Evolutionary conservation across 1,140 invertebrate genomes (phyloP).

Genomic region (Drosophila miranda): DNA sequence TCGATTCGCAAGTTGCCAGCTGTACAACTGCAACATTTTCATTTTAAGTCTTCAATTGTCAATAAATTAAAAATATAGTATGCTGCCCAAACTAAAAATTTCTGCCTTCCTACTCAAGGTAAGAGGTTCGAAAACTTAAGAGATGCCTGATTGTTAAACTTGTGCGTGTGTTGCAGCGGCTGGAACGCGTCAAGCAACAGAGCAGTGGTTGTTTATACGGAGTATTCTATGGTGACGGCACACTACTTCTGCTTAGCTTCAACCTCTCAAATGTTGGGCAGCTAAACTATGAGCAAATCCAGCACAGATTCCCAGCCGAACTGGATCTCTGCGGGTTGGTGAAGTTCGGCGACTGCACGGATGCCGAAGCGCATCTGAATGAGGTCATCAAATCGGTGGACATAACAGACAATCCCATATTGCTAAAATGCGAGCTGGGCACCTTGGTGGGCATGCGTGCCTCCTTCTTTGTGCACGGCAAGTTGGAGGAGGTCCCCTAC

Average conservation of each 20-base stretch:
- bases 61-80: conserved; percentile 31
- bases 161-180: conserved; percentile 83
- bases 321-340: conserved; percentile 89
- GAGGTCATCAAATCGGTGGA: conserved; percentile 88
- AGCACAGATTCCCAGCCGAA: conserved; percentile 88
- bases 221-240: conserved; percentile 87
- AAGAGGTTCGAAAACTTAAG: conserved; percentile 37
- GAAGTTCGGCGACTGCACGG: conserved; percentile 84
- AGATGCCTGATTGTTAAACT: background rate
- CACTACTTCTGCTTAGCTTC: conserved; percentile 86
- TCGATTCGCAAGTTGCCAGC: conserved; percentile 50
- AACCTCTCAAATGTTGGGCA: conserved; percentile 84
- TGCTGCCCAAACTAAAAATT: conserved; percentile 83
- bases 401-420: conserved; percentile 89
- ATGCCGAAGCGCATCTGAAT: conserved; percentile 84
- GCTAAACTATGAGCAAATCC: conserved; percentile 84
- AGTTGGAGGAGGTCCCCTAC: conserved; percentile 86
- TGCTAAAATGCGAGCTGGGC: conserved; percentile 85
- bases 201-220: conserved; percentile 88
- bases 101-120: conserved; percentile 82
- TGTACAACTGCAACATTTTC: conserved; percentile 52
- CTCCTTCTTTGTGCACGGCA: conserved; percentile 88
- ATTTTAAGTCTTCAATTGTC: conserved; percentile 20
- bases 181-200: conserved; percentile 84
- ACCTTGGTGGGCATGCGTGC: conserved; percentile 85